Percentiles rank a stretch among this genome's conserved stretches.
phyloP scores from a whole-genome alignment of 2,888 invertebrate species.

The Dioctria rufipes region DNA sequence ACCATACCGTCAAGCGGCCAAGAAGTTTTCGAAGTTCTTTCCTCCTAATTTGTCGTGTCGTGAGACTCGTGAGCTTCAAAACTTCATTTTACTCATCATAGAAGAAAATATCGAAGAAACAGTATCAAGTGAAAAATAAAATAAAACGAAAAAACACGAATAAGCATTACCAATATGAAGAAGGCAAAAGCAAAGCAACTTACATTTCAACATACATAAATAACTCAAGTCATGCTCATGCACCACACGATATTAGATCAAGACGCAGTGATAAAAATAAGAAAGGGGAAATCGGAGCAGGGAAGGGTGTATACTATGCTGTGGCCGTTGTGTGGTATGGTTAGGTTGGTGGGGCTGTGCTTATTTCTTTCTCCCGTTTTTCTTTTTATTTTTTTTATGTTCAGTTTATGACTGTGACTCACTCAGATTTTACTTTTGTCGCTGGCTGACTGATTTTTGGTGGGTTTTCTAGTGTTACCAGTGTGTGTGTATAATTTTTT shows the following conservation, averaged over 20 bases:
- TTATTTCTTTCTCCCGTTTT: no score
- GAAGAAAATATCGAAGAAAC: background rate
- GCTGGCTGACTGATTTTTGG: background rate
- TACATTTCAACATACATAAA: background rate
- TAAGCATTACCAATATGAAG: background rate
- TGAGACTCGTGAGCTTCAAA: background rate
- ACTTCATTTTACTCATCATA: background rate
- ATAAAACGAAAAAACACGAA: background rate
- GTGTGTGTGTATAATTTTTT: background rate
- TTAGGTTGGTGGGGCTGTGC: no score
- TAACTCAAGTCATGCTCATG: background rate
- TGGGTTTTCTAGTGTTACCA: background rate
- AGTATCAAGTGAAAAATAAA: background rate
- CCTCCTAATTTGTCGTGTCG: slow-evolving; percentile 1
- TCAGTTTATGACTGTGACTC: background rate
- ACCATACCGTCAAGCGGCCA: background rate
- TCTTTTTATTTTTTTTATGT: no score
- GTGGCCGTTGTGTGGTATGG: background rate
- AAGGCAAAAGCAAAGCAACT: background rate
- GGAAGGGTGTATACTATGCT: background rate
- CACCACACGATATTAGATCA: no score
- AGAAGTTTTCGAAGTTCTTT: background rate
- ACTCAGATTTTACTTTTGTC: background rate
- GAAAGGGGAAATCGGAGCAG: background rate
- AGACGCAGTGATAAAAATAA: background rate